phyloP scores from a whole-genome alignment of 2,113 vertebrate genomes.

The Austrofundulus limnaeus region DNA sequence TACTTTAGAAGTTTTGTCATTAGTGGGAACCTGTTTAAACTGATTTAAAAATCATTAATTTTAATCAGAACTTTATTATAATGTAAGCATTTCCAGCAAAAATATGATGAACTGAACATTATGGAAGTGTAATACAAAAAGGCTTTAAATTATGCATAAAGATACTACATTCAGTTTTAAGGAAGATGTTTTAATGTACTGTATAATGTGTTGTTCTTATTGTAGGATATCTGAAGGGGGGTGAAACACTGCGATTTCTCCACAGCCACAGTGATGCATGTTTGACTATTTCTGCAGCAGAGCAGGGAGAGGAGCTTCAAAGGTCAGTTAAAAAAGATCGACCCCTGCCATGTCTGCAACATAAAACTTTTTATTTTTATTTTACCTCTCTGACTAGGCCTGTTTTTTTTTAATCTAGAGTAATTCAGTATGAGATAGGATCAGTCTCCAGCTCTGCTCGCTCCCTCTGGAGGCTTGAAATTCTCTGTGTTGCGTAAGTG shows the following conservation, averaged over 20 bases:
- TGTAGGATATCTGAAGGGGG: slow-evolving; percentile 91
- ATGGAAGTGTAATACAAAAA: neutral
- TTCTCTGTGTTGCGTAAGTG: slow-evolving; percentile 93
- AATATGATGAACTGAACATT: no score
- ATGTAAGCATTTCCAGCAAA: no score
- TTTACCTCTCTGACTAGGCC: slow-evolving; percentile 11
- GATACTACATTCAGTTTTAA: no score
- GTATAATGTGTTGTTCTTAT: slow-evolving; percentile 4
- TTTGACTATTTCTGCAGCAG: slow-evolving; percentile 86
- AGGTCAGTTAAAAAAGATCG: slow-evolving; percentile 75
- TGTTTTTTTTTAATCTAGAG: slow-evolving; percentile 74
- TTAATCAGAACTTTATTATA: no score
- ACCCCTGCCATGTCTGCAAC: neutral
- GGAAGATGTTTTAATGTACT: neutral
- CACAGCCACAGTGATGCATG: slow-evolving; percentile 94
- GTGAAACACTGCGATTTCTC: slow-evolving; percentile 88
- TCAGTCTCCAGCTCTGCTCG: slow-evolving; percentile 87
- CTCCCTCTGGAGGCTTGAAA: slow-evolving; percentile 94
- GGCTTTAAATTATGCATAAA: no score
- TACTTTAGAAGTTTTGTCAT: no score
- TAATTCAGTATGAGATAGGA: slow-evolving; percentile 90
- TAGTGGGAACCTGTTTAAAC: no score
- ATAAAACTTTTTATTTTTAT: neutral
- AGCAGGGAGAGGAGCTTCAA: slow-evolving; percentile 86
- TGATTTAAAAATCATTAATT: no score